Evolutionary conservation across 1,140 invertebrate genomes (phyloP).

Genomic region (Drosophila parabipectinata): DNA sequence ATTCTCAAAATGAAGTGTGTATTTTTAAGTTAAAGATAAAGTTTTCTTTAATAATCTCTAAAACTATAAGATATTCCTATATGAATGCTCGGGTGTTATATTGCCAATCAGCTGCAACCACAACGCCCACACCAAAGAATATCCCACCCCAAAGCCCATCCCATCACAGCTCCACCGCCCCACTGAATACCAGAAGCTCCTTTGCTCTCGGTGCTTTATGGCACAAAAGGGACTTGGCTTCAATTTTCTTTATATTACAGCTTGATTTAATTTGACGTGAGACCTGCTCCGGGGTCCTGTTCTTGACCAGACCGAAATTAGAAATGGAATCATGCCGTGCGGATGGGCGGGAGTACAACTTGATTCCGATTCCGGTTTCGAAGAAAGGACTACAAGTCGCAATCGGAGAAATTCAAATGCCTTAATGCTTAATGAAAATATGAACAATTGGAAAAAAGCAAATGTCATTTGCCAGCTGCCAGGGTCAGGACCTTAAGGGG

Average conservation of each 20-base stretch:
- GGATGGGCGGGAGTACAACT: conserved; percentile 1
- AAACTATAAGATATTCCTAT: conserved; percentile 4
- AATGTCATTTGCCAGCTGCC: conserved; percentile 77
- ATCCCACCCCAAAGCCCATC: neutral
- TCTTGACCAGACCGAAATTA: conserved; percentile 62
- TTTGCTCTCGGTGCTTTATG: conserved; percentile 58
- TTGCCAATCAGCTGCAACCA: conserved; percentile 61
- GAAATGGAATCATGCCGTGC: conserved; percentile 41
- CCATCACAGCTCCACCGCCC: neutral
- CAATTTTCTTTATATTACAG: conserved; percentile 82
- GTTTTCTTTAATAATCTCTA: neutral
- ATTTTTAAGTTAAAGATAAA: neutral
- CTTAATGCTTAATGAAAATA: conserved; percentile 60
- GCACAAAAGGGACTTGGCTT: conserved; percentile 77
- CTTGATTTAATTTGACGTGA: conserved; percentile 83
- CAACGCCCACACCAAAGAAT: neutral
- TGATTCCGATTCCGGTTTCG: neutral
- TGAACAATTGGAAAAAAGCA: conserved; percentile 69
- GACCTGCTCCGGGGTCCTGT: conserved; percentile 63
- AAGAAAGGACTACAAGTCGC: conserved; percentile 49
- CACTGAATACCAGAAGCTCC: conserved; percentile 4
- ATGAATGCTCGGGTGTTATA: conserved; percentile 43
- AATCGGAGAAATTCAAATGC: conserved; percentile 61
- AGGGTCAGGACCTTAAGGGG: conserved; percentile 35
- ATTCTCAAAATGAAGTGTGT: neutral